Percentiles rank a stretch among this genome's conserved stretches.
Conservation (phyloP, 2,797 vertebrate genomes). For the Tarsius wallacei region DNA sequence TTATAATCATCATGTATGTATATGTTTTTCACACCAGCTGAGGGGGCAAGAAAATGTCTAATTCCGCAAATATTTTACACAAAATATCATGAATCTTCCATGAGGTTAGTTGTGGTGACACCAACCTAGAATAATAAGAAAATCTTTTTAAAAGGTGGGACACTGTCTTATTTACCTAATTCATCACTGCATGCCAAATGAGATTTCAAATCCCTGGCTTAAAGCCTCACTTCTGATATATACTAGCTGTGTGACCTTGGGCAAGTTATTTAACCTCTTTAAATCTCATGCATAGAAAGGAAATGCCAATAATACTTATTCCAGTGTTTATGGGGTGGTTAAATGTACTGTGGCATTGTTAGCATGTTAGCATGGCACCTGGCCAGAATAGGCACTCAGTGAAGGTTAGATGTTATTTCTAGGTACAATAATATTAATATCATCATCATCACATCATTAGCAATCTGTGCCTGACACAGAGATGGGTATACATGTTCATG, state of each 20-base stretch:
- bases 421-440: background rate
- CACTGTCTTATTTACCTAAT: background rate
- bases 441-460: background rate
- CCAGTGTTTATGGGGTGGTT: background rate
- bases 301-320: background rate
- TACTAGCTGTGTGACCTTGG: background rate
- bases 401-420: background rate
- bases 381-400: too few relatives aligned
- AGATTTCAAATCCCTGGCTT: background rate
- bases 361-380: background rate
- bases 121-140: constrained; percentile 12
- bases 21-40: background rate
- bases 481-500: background rate
- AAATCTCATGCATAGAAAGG: background rate
- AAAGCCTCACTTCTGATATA: background rate
- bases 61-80: constrained; percentile 42
- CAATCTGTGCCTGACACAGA: background rate
- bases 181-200: background rate
- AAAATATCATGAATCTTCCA: background rate
- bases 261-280: background rate
- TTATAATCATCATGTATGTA: background rate
- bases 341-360: background rate
- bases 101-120: background rate
- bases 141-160: background rate
- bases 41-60: background rate